Evolutionary conservation across 1,140 invertebrate species (phyloP), one percentile per base, ranked within the genome.

Genomic region (Amyelois transitella): DNA sequence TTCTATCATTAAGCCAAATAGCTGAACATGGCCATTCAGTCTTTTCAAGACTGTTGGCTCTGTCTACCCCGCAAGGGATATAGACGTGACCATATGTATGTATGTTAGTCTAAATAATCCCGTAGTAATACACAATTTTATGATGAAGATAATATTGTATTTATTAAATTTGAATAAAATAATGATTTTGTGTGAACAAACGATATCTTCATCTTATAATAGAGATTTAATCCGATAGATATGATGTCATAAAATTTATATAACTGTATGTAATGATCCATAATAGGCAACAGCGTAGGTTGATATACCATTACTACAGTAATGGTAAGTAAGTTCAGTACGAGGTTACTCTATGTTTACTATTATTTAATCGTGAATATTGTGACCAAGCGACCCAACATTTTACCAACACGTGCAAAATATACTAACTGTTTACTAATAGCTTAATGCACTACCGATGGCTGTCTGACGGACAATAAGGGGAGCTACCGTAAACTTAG

Each of bases 381-480:
- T 24, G 8, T 24, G 8, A 5, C 22, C 22, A 3, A 8, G 22
- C 22, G 4, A 24, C 8, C 8, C 8, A 24, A 24, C 22, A 5
- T 24, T 24, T 24, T 24, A 24, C 22, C 22, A 24, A 24, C 8
- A 24, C 22, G 8, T 5, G 8, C 22, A 14, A 38, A 38, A 38
- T 14, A 14, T 38, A 38, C 32, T 76, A 76, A 72, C 65, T 73
- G 73, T 71, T 77, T 77, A 71, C 75, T 81, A 82, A 82, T 81
- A 74, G 73, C 73, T 77, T 80, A 82, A 82, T 81, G 74, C 72
- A 81, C 69, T 81, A 66, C 72, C 72, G 66, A 72, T 72, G 58
- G 59, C 66, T 69, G 32, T 38, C 32, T 38, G 66, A 63, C 56
- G 43, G 63, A 68, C 59, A 68, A 62, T 52, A 64, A 59, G 69